A percentile compares a stretch with the other conserved stretches of the same genome.
Conservation (phyloP, 2,797 vertebrate genomes). For the Catamblyrhynchus diadema region DNA sequence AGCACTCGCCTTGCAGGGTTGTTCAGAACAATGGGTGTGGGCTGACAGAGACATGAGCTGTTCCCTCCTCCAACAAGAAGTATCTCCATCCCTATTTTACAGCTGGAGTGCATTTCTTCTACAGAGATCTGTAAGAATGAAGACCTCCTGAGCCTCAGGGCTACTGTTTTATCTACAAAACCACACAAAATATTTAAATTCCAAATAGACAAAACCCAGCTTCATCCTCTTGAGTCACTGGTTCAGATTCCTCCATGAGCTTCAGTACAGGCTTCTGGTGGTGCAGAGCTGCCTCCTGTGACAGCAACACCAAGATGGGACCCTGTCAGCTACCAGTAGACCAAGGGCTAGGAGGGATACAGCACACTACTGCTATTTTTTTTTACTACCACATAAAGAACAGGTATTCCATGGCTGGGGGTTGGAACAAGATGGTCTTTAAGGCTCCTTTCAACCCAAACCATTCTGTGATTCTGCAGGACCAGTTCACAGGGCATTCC, state of each 20-base stretch:
- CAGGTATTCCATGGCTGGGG: not conserved
- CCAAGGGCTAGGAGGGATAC: not conserved
- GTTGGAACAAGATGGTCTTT: not conserved
- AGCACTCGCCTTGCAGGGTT: rapidly evolving
- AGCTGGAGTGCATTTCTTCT: not conserved
- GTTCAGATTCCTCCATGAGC: not conserved
- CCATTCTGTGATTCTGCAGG: not conserved
- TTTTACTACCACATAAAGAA: not conserved
- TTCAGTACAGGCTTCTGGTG: not conserved
- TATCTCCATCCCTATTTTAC: not conserved
- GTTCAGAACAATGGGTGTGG: rapidly evolving
- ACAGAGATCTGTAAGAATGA: not conserved
- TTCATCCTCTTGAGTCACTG: not conserved
- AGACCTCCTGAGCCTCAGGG: not conserved
- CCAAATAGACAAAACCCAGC: not conserved
- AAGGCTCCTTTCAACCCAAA: not conserved
- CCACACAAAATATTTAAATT: not conserved
- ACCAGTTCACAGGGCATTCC: not conserved
- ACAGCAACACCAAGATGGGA: not conserved
- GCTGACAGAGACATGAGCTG: not conserved
- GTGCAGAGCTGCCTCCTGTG: not conserved
- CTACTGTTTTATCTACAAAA: constrained; percentile 5
- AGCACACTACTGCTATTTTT: not conserved
- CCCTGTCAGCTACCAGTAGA: not conserved
- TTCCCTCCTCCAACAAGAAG: not conserved